Base-by-base conservation (phyloP, 2,797 vertebrate species). In the Girardinus metallicus region DNA sequence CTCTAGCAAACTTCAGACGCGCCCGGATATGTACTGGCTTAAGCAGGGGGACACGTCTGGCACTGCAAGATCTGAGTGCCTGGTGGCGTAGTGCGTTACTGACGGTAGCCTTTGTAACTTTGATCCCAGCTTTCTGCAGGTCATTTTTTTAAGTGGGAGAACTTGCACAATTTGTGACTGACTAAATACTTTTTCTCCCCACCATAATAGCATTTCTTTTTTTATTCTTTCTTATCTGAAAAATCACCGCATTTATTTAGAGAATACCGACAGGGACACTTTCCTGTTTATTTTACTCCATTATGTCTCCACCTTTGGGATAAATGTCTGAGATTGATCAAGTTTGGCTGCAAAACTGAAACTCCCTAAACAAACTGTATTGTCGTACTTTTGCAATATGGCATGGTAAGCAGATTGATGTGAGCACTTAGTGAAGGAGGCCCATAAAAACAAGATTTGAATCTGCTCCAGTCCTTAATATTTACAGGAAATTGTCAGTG, bases 291-390 rank as follows among this genome's bases (percentile, higher is more conserved):
- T 72, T 80, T 49, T 80, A 26, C 44, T 72, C 10, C 36, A 12
- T 62, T 49, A 53, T 49, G 68, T 36, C 71, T 47, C 4, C 16
- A 62, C n/a, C 75, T 74, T 26, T 51, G 16, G 73, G 73, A 55
- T 43, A 53, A 6, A 75, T 81, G 81, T 77, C 4, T 78, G 21
- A 80, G 70, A 71, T 77, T 44, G 80, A 74, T 83, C 6, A 9
- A 75, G 76, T 86, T 85, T 71, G 73, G 84, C 26, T 16, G 0
- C 77, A 47, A 55, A 82, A 87, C 73, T 76, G 57, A 87, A 87
- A 81, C 51, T 80, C 72, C 39, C 77, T 2, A 6, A 80, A 75
- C 60, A 84, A 81, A 44, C 73, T 39, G 82, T 82, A 80, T 81
- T 85, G 76, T 80, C 5, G 34, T 79, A 86, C 49, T 73, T 53